A percentile compares a stretch with the other conserved stretches of the same genome.
These are phyloP conservation scores for Scomber scombrus DNA, from an alignment of 2,113 vertebrate species.

Conservation along the genomic window DNA sequence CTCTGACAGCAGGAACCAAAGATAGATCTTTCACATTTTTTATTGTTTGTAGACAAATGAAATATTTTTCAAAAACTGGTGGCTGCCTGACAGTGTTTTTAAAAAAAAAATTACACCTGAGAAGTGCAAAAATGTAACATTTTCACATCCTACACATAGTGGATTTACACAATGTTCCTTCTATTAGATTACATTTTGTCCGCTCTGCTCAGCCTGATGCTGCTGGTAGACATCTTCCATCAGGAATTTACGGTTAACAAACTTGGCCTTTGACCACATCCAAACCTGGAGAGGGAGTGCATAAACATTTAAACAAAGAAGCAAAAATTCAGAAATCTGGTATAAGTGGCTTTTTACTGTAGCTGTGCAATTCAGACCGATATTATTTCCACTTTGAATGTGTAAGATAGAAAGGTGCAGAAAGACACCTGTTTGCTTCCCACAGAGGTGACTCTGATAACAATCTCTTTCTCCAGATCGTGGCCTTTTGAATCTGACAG, in stretches of 20 bases:
- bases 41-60: background rate
- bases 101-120: too few species aligned
- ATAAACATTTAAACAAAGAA: background rate
- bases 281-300: constrained; percentile 85
- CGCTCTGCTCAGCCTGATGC: constrained; percentile 79
- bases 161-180: background rate
- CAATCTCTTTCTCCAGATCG: constrained; percentile 89
- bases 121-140: too few species aligned
- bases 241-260: constrained; percentile 92
- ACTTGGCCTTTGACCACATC: constrained; percentile 93
- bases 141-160: too few species aligned
- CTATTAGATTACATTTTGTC: constrained; percentile 39
- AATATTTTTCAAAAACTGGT: too few species aligned
- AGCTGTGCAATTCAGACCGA: too few species aligned
- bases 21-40: too few species aligned
- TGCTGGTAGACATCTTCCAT: constrained; percentile 92
- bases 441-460: constrained; percentile 84
- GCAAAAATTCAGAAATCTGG: background rate
- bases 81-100: too few species aligned
- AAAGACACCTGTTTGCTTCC: constrained; percentile 82
- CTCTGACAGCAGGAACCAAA: constrained; percentile 44
- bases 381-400: too few species aligned
- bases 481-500: constrained; percentile 89
- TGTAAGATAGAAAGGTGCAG: background rate
- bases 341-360: too few species aligned